These are phyloP conservation scores for Cynopterus brachyotis DNA, from an alignment of 2,113 vertebrate species.

Conservation along the genomic window DNA sequence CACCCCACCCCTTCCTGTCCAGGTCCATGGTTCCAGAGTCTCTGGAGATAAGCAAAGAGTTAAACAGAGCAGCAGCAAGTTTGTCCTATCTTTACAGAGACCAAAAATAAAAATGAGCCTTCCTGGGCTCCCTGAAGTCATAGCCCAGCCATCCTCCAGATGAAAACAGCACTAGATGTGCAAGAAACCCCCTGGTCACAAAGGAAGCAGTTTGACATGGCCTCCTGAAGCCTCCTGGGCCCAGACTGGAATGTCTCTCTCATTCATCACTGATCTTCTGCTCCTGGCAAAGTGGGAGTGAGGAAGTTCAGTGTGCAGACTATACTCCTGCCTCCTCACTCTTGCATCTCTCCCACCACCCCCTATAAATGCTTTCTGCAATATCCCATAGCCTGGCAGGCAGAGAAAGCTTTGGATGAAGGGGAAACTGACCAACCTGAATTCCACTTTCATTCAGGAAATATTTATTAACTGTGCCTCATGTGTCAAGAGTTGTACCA, in stretches of 20 bases:
- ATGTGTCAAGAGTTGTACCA: not conserved
- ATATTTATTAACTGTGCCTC: not conserved
- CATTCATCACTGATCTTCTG: not conserved
- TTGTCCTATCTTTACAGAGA: not conserved
- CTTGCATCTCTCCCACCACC: not conserved
- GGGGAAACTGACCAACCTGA: not conserved
- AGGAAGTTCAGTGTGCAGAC: not conserved
- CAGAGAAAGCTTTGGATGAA: not conserved
- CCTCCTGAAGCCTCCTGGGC: not conserved
- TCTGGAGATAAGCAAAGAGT: not conserved
- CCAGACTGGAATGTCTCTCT: not conserved
- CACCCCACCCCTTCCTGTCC: not conserved
- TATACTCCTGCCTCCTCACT: not conserved
- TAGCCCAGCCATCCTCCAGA: not conserved
- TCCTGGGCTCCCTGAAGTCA: not conserved
- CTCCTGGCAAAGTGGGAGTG: not conserved
- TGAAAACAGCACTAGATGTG: not conserved
- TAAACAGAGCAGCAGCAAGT: not conserved
- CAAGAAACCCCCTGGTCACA: not conserved
- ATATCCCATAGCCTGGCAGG: not conserved
- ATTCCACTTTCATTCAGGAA: not conserved
- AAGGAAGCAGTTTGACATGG: not conserved
- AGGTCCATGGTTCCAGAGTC: not conserved
- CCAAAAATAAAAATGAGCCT: not conserved
- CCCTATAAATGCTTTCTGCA: not conserved